A percentile compares a stretch with the other conserved stretches of the same genome.
Evolutionary conservation across 2,797 vertebrate genomes (phyloP).

Genomic region (Thalassophryne amazonica): DNA sequence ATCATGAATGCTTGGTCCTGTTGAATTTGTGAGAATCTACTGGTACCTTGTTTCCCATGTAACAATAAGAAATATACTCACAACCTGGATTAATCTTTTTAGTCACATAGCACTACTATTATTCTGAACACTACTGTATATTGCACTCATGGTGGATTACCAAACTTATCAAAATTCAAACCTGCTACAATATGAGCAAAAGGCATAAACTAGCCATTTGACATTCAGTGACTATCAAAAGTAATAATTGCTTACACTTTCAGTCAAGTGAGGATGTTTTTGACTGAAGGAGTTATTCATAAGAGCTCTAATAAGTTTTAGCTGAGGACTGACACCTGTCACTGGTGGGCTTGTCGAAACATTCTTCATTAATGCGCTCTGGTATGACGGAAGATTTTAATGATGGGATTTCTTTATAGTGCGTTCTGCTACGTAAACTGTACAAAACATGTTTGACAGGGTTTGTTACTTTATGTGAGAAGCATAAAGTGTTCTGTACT

Average conservation of each 20-base stretch:
- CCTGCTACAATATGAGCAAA: too few species aligned
- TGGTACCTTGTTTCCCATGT: too few species aligned
- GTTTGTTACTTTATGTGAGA: constrained; percentile 37
- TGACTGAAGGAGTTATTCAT: constrained; percentile 11
- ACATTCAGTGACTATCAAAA: not conserved
- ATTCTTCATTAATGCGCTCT: constrained; percentile 19
- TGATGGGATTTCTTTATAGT: constrained; percentile 10
- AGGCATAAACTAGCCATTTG: too few species aligned
- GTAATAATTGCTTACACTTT: constrained; percentile 10
- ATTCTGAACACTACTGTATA: too few species aligned
- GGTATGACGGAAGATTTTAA: constrained; percentile 21
- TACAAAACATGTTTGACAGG: constrained; percentile 19
- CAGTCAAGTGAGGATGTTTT: constrained; percentile 15
- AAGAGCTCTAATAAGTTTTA: constrained; percentile 13
- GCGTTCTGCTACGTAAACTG: constrained; percentile 20
- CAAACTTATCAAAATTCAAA: not conserved
- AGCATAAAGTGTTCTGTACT: constrained; percentile 19
- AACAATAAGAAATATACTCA: too few species aligned
- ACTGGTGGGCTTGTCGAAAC: constrained; percentile 6
- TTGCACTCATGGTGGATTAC: not conserved
- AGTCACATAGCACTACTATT: too few species aligned
- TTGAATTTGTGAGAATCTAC: too few species aligned
- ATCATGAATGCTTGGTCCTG: too few species aligned
- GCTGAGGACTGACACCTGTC: constrained; percentile 8
- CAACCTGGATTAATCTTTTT: too few species aligned